Base-by-base conservation (phyloP, 2,113 vertebrate genomes). In the Scopus umbretta region DNA sequence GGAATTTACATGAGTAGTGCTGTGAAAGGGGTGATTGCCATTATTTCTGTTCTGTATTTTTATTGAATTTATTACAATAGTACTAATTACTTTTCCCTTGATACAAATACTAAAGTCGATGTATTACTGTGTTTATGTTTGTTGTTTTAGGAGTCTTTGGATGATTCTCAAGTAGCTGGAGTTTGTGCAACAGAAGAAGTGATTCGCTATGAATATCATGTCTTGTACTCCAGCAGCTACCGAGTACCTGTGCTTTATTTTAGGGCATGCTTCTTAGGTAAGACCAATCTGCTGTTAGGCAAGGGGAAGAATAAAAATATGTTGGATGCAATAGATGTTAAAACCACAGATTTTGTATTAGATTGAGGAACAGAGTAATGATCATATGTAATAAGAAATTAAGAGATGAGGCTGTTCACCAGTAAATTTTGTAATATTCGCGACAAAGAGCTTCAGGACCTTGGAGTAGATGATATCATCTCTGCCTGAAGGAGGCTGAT, bases 191-290 rank as follows among this genome's bases (percentile, higher is more conserved):
- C 80, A 5, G 94, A 92, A 5, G 88, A 98, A 86, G 97, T 98
- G 86, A 97, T 99, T 93, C 98, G 98, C 75, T 99, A 98, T 13
- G 99, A 99, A 78, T 99, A 99, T 92, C 99, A 99, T 65, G 96
- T 99, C 91, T 72, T 99, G 38, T 99, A 98, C 94, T 99, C 99
- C 70, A 98, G 98, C 88, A 99, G 99, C 97, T 99, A 99, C 95
- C 97, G 98, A 71, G 98, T 98, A 40, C 99, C 99, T 5, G 98
- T 99, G 50, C 98, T 99, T 23, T 99, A 99, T 86, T 99, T 99
- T 92, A 98, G 86, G 97, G 99, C 98, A 15, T 98, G 96, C 91
- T 99, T 98, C 73, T 97, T 99, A 95, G 99, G 99, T 99, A 98
- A 98, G 98, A 88, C 55, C 52, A 26, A 18, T 32, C 23, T 14